Conservation (phyloP, 1,140 invertebrate species). For the Papilio polyxenes region DNA sequence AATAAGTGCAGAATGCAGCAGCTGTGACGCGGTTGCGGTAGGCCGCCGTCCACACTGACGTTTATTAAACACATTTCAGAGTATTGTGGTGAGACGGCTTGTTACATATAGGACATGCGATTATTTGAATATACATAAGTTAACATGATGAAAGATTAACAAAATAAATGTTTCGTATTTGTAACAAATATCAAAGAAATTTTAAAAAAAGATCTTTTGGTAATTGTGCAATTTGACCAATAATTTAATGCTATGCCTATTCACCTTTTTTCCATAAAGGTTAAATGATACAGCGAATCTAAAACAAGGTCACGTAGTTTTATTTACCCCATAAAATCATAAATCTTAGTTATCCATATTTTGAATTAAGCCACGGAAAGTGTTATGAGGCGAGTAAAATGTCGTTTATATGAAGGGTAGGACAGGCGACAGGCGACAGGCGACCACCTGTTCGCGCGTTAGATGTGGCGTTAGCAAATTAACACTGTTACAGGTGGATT, state of each 20-base stretch:
- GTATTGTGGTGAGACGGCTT: neutral
- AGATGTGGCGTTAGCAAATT: constrained; percentile 5
- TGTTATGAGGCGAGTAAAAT: neutral
- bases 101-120: neutral
- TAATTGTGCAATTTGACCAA: no score
- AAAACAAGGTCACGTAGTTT: no score
- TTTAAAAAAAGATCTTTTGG: no score
- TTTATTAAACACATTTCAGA: constrained; percentile 24
- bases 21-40: neutral
- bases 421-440: neutral
- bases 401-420: neutral
- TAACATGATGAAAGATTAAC: no score
- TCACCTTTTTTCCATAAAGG: no score
- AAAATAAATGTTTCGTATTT: no score
- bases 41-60: neutral
- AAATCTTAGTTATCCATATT: neutral
- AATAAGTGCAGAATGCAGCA: constrained; percentile 4
- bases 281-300: no score
- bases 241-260: no score
- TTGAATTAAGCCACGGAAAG: neutral
- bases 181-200: no score
- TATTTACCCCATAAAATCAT: neutral
- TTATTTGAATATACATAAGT: neutral
- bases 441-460: constrained; percentile 17
- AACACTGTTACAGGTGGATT: constrained; percentile 1